Conservation (phyloP, 2,797 vertebrate species). For the Aythya fuligula region DNA sequence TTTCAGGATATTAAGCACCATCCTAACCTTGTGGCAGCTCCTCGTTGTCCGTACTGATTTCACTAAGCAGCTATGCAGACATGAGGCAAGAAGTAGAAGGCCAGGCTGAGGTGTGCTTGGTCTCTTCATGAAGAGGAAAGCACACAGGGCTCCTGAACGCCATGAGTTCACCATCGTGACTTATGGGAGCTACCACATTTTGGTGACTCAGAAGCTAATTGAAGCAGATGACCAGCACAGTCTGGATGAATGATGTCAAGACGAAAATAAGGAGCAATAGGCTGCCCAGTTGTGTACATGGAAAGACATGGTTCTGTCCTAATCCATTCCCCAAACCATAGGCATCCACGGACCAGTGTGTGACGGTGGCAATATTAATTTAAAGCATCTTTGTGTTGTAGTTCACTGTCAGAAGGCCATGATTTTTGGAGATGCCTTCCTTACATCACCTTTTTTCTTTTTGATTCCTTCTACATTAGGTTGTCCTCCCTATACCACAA, state of each 20-base stretch:
- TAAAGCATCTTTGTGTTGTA: neutral
- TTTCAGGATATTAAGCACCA: neutral
- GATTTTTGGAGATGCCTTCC: neutral
- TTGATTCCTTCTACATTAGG: neutral
- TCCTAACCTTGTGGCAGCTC: neutral
- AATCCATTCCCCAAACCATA: neutral
- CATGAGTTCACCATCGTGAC: rapidly evolving
- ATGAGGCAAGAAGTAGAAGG: neutral
- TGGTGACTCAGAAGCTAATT: neutral
- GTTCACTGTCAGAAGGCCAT: neutral
- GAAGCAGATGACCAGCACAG: neutral
- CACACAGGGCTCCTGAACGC: neutral
- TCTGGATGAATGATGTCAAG: neutral
- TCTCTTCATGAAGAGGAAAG: neutral
- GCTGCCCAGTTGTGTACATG: neutral
- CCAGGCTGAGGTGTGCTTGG: neutral
- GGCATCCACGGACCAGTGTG: neutral
- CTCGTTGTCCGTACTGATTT: rapidly evolving
- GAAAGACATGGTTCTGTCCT: neutral
- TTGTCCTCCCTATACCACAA: neutral
- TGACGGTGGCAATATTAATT: neutral
- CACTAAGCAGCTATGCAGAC: neutral
- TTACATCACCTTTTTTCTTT: neutral
- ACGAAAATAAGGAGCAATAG: neutral
- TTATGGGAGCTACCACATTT: neutral